Conservation (phyloP, 2,797 vertebrate genomes). For the Cottoperca gobio region DNA sequence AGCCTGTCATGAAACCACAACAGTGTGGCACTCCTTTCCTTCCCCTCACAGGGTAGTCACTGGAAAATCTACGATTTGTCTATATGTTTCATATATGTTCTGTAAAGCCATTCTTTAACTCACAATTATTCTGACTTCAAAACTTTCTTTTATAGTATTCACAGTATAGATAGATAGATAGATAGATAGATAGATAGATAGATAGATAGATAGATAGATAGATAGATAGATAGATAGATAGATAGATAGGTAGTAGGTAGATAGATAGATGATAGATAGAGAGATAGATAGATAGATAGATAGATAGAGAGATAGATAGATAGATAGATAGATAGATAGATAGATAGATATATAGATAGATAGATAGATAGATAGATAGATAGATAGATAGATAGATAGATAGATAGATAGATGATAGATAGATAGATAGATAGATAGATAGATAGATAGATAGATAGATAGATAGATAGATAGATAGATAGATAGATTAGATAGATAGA, state of each 20-base stretch:
- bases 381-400: no score
- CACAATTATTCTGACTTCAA: background rate
- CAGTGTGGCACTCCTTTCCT: conserved; percentile 81
- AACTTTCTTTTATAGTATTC: background rate
- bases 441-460: background rate
- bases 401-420: background rate
- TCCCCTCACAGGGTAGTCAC: conserved; percentile 52
- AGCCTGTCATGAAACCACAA: conserved; percentile 56
- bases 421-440: conserved; percentile 1
- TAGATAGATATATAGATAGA: no score
- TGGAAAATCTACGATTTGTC: conserved; percentile 41
- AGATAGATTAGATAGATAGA: no score
- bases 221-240: no score
- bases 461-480: background rate
- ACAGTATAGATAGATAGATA: background rate
- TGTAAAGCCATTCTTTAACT: background rate
- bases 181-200: conserved; percentile 3
- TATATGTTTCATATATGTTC: conserved; percentile 1
- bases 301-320: conserved; percentile 6
- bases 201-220: no score
- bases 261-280: background rate
- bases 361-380: no score
- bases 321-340: conserved; percentile 4
- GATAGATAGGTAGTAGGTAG: no score
- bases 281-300: background rate